Evolutionary conservation across 2,888 invertebrate genomes (phyloP), one percentile per base, ranked within the genome.

Genomic region (Leptinotarsa peninsularis): DNA sequence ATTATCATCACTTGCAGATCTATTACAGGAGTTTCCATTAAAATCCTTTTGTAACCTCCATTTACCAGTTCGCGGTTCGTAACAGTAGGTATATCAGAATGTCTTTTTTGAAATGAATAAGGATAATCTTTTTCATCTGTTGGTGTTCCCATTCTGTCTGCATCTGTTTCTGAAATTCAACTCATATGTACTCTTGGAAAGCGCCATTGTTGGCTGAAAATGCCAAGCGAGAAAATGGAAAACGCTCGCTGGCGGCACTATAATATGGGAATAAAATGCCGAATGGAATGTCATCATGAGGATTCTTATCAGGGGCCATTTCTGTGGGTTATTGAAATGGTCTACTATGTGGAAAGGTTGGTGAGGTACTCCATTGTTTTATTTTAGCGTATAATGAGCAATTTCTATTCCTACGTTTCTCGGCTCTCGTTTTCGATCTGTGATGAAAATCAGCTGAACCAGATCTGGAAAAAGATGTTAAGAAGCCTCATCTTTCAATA

Each of bases 191-290:
- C 21, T 18, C 0, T 1, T 21, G 58, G 18, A 23, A 58, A n/a
- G 23, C 13, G 14, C 58, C 58, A 21, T 21, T 18, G 56, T n/a
- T 14, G 21, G 23, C 27, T 58, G 58, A 23, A 23, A 58, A 23
- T 23, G 58, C 27, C 27, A 58, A 58, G 58, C 23, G 58, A 23
- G 58, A 23, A 23, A 23, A 58, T 15, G 23, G 58, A 58, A 23
- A 7, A 23, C 15, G 21, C 14, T 58, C 58, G 14, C 15, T 23
- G 23, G 13, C 58, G 14, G 21, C 58, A 21, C 23, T 4, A 15
- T 58, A 58, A 58, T 23, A 14, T 58, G 23, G 58, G 23, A 58
- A 58, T 58, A 58, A 58, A 58, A 58, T 23, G 21, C 58, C 58
- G 58, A 23, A 23, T 58, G 58, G 23, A 58, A 14, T 58, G 58